Evolutionary conservation across 2,113 vertebrate genomes (phyloP), one percentile per base, ranked within the genome.

Genomic region (Campylomormyrus numenius): DNA sequence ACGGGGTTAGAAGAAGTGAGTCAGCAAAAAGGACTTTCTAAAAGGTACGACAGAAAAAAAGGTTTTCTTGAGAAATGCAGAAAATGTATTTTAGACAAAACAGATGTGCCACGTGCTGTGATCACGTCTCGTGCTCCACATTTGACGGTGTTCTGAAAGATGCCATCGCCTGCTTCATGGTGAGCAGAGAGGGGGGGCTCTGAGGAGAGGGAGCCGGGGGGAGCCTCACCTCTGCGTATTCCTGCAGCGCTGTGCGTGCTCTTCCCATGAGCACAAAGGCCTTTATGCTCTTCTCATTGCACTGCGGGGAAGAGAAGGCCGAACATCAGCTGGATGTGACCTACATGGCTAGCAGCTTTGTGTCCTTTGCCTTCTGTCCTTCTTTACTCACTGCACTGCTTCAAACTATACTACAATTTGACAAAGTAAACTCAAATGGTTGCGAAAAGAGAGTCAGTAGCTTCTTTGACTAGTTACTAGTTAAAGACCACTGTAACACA

Each of bases 201-300:
- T 86, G 19, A 84, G 84, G 21, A 31, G 85, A 91, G 90, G 45
- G 88, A 48, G 46, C 46, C 24, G 74, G 90, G 90, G 88, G 49
- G 1, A 70, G 91, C 77, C 96, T 96, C 80, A 98, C 98, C 96
- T 95, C 91, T 1, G 77, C 80, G 92, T 97, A 98, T 90, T 96
- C 94, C 92, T 95, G 94, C 50, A 98, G 92, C 0, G 94, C 96
- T 88, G 96, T 90, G 92, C 96, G 95, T 89, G 97, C 97, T 94
- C 96, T 98, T 2, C 97, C 97, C 97, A 98, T 97, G 45, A 97
- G 97, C 35, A 98, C 94, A 87, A 96, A 96, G 0, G 98, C 98
- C 92, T 99, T 99, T 1, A 95, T 92, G 89, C 94, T 97, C 42
- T 93, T 97, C 39, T 95, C 96, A 94, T 96, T 96, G 94, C 98